These are phyloP conservation scores for Leuciscus waleckii DNA, from an alignment of 2,797 vertebrate genomes.

Conservation along the genomic window DNA sequence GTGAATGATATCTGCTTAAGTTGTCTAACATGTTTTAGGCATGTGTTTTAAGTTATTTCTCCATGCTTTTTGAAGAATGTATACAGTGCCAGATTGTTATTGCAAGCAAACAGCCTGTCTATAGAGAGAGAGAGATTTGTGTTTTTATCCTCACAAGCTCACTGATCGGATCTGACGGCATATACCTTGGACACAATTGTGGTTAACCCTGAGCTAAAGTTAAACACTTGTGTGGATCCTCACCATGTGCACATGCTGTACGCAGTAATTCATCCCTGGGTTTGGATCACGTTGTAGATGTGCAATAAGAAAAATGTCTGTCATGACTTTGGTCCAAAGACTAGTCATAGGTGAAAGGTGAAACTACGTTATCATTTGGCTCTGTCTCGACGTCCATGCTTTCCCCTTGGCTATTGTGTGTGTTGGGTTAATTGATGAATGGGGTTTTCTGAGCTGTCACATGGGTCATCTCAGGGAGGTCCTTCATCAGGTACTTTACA, in stretches of 20 bases:
- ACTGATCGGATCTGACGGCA: not conserved
- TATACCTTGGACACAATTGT: not conserved
- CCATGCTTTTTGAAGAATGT: not conserved
- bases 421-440: slow-evolving; percentile 70
- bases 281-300: slow-evolving; percentile 1
- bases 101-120: slow-evolving; percentile 4
- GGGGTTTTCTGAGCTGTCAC: slow-evolving; percentile 20
- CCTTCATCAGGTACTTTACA: slow-evolving; percentile 39
- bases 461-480: slow-evolving; percentile 15
- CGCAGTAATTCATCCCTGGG: not conserved
- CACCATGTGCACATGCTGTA: not conserved
- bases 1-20: slow-evolving; percentile 39
- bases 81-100: slow-evolving; percentile 5
- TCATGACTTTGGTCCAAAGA: slow-evolving; percentile 20
- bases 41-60: slow-evolving; percentile 19
- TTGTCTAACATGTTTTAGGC: slow-evolving; percentile 15
- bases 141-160: slow-evolving; percentile 8
- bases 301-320: slow-evolving; percentile 1
- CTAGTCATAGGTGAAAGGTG: slow-evolving; percentile 42
- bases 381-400: slow-evolving; percentile 55
- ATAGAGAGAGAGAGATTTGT: not conserved
- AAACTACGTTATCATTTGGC: slow-evolving; percentile 64
- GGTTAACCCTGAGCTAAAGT: not conserved
- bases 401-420: not conserved
- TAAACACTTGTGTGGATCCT: not conserved